These are phyloP conservation scores for Vidua chalybeata DNA, from an alignment of 2,113 vertebrate genomes.

Conservation along the genomic window DNA sequence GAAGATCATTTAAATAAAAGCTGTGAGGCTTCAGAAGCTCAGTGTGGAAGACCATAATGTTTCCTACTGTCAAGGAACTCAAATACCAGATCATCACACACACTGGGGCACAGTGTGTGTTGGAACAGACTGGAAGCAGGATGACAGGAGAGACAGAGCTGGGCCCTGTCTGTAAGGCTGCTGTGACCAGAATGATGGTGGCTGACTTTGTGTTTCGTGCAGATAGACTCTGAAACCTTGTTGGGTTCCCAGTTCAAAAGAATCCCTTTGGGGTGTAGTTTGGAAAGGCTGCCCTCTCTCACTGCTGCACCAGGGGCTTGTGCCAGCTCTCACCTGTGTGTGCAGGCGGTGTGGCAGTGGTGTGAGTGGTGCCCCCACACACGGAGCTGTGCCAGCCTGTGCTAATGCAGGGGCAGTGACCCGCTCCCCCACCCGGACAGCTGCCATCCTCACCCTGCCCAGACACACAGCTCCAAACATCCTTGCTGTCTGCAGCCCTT, in stretches of 20 bases:
- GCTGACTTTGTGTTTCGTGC: neutral
- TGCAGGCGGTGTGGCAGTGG: neutral
- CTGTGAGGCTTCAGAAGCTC: neutral
- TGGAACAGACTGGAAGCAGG: neutral
- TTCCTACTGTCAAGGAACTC: neutral
- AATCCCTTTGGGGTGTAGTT: neutral
- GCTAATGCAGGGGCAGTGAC: neutral
- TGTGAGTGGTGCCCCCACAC: fast-evolving
- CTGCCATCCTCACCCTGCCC: neutral
- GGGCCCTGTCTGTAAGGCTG: neutral
- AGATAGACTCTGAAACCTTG: neutral
- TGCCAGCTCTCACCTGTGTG: fast-evolving
- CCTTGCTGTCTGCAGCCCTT: neutral
- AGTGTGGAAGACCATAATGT: neutral
- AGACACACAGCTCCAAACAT: neutral
- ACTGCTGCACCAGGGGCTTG: neutral
- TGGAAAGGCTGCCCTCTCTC: neutral
- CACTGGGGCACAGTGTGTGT: neutral
- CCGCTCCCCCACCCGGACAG: neutral
- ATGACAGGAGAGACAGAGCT: neutral
- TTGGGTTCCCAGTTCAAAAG: neutral
- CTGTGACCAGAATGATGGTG: neutral
- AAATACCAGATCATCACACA: neutral
- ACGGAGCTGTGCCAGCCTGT: neutral
- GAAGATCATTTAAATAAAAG: neutral